Conservation (phyloP, 2,113 vertebrate species). For the Brachyhypopomus gauderio region DNA sequence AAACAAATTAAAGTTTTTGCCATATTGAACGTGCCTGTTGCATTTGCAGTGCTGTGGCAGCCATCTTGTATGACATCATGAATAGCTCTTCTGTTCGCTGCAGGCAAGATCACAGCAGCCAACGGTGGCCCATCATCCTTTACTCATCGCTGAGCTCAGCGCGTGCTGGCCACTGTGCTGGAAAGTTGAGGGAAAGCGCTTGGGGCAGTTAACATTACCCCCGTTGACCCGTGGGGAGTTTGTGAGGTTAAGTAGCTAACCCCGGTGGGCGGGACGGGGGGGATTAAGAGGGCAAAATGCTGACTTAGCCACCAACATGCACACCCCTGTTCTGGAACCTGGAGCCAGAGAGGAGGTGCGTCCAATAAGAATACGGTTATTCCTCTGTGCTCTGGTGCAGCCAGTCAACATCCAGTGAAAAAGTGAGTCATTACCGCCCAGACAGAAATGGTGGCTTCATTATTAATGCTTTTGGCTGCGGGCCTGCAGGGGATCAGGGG, state of each 20-base stretch:
- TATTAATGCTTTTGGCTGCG: not conserved
- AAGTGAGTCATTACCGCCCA: too few species aligned
- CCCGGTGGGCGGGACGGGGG: not conserved
- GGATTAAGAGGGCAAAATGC: not conserved
- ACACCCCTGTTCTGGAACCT: constrained; percentile 16
- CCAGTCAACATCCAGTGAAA: too few species aligned
- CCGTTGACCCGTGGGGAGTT: constrained; percentile 38
- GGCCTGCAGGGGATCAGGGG: constrained; percentile 7
- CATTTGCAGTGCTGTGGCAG: not conserved
- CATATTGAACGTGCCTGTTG: not conserved
- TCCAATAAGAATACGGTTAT: too few species aligned
- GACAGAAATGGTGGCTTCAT: too few species aligned
- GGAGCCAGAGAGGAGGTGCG: too few species aligned
- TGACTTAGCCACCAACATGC: constrained; percentile 15
- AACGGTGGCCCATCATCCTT: constrained; percentile 17
- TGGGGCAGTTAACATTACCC: constrained; percentile 47
- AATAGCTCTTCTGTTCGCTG: constrained; percentile 29
- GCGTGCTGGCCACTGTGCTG: not conserved
- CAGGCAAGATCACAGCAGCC: not conserved
- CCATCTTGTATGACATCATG: constrained; percentile 9
- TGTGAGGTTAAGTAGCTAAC: constrained; percentile 49
- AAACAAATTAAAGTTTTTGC: too few species aligned
- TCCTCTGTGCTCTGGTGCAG: too few species aligned
- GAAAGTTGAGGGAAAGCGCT: constrained; percentile 40
- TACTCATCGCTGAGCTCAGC: constrained; percentile 27